phyloP scores from a whole-genome alignment of 2,113 vertebrate genomes.

The Macaca nemestrina region DNA sequence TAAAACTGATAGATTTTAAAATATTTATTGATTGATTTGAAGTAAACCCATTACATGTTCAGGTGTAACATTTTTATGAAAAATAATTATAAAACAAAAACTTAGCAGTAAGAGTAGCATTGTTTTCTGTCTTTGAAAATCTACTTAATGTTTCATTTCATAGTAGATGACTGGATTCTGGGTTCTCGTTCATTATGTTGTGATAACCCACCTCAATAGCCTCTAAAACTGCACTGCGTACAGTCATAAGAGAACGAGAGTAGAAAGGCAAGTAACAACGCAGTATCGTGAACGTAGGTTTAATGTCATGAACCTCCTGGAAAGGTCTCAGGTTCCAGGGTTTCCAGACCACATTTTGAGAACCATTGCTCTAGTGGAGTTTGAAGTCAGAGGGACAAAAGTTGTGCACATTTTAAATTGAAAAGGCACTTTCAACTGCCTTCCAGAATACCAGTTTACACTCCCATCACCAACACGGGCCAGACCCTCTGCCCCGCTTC shows the following conservation, averaged over 20 bases:
- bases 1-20: not conserved
- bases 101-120: not conserved
- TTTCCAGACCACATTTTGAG: not conserved
- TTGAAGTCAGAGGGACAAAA: not conserved
- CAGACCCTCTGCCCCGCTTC: not conserved
- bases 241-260: not conserved
- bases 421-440: not conserved
- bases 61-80: not conserved
- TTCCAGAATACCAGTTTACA: not conserved
- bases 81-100: not conserved
- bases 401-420: not conserved
- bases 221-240: not conserved
- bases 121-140: not conserved
- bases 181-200: not conserved
- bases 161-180: not conserved
- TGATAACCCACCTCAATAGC: not conserved
- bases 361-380: not conserved
- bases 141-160: not conserved
- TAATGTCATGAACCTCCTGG: accelerated
- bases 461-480: not conserved
- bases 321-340: not conserved
- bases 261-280: not conserved
- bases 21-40: not conserved
- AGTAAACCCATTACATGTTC: not conserved
- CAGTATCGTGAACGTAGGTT: not conserved